phyloP scores from a whole-genome alignment of 2,113 vertebrate genomes.

The Gyps fulvus region DNA sequence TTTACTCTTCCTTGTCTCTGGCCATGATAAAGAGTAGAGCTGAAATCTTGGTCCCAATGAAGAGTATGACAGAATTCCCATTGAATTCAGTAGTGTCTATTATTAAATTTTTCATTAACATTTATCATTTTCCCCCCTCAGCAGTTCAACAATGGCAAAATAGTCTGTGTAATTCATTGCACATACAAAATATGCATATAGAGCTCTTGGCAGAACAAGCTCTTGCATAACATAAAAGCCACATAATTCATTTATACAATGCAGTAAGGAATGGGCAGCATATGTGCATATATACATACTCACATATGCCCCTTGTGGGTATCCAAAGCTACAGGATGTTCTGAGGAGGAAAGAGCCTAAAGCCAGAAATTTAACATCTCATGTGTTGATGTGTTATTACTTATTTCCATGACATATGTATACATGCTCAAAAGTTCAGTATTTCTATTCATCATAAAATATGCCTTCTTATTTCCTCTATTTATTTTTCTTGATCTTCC shows the following conservation, averaged over 20 bases:
- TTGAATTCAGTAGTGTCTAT: background rate
- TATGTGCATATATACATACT: background rate
- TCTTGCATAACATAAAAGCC: slow-evolving; percentile 18
- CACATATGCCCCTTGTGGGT: background rate
- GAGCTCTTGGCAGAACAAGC: background rate
- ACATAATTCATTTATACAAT: slow-evolving; percentile 24
- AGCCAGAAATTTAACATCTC: background rate
- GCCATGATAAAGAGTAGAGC: background rate
- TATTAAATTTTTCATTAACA: slow-evolving; percentile 43
- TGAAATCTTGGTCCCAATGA: background rate
- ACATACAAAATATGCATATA: slow-evolving; percentile 6
- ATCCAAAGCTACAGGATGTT: background rate
- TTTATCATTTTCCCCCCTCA: slow-evolving; percentile 6
- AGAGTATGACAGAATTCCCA: background rate
- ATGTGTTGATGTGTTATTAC: background rate
- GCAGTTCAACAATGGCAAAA: slow-evolving; percentile 12
- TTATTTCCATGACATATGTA: background rate
- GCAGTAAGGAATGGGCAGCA: background rate
- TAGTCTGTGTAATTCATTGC: slow-evolving; percentile 13
- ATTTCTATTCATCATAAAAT: background rate
- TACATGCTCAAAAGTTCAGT: background rate
- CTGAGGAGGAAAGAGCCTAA: background rate
- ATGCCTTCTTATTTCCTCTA: background rate
- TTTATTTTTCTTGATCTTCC: background rate
- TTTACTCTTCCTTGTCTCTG: background rate